phyloP scores from a whole-genome alignment of 2,888 invertebrate genomes.

The Sarcophaga carnaria region DNA sequence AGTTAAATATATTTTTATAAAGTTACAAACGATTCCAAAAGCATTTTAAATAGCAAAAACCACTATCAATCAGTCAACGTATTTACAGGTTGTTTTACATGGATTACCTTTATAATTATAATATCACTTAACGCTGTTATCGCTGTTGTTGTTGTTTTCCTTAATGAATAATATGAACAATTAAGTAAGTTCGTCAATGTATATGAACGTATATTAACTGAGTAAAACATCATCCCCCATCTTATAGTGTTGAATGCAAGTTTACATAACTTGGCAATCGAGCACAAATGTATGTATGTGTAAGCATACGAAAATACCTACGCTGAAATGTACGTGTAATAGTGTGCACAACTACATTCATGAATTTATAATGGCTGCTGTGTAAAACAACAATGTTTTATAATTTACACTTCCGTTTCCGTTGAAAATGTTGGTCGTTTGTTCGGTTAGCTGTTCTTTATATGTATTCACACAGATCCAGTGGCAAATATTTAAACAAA shows the following conservation, averaged over 20 bases:
- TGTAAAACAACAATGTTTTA: conserved; percentile 52
- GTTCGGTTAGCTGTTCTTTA: neutral
- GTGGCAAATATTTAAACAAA: neutral
- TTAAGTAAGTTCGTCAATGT: too few relatives aligned
- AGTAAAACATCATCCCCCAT: too few relatives aligned
- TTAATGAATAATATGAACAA: too few relatives aligned
- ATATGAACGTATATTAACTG: too few relatives aligned
- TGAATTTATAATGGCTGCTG: conserved; percentile 27
- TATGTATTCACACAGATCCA: neutral
- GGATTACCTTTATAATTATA: conserved; percentile 15
- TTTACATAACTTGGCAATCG: too few relatives aligned
- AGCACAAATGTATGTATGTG: neutral
- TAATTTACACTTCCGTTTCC: conserved; percentile 62
- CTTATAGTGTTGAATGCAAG: too few relatives aligned
- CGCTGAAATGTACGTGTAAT: neutral
- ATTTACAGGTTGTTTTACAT: conserved; percentile 17
- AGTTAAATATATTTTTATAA: too few relatives aligned
- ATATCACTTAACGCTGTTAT: neutral
- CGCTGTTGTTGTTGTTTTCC: neutral
- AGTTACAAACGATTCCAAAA: too few relatives aligned
- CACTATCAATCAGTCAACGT: conserved; percentile 21
- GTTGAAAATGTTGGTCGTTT: conserved; percentile 33
- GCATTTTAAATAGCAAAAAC: neutral
- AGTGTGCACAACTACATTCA: neutral
- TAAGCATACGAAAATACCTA: neutral